Percentiles rank a stretch among this genome's conserved stretches.
Conservation (phyloP, 2,797 vertebrate species). For the Neosilurus mollespiculum region DNA sequence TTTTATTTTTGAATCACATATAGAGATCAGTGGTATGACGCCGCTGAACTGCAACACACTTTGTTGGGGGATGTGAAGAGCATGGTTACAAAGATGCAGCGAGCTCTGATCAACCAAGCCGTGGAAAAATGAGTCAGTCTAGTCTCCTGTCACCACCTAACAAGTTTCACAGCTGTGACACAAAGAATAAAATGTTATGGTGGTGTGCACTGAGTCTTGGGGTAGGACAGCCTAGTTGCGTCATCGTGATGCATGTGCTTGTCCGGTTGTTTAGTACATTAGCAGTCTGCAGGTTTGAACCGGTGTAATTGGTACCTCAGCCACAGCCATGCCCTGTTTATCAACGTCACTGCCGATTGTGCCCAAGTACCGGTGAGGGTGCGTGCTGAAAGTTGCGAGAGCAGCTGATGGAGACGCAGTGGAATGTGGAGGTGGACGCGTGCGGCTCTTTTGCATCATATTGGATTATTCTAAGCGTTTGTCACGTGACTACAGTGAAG, state of each 20-base stretch:
- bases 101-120: too few relatives aligned
- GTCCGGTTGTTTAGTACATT: neutral
- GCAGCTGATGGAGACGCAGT: neutral
- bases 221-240: too few relatives aligned
- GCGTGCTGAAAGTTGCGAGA: conserved; percentile 63
- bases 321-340: neutral
- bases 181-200: too few relatives aligned
- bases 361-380: conserved; percentile 62
- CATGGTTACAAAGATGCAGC: too few relatives aligned
- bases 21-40: neutral
- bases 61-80: too few relatives aligned
- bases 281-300: neutral
- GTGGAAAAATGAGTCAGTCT: too few relatives aligned
- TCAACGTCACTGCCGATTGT: conserved; percentile 39
- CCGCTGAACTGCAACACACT: too few relatives aligned
- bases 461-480: neutral
- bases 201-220: too few relatives aligned
- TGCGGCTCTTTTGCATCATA: neutral
- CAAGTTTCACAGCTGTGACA: too few relatives aligned
- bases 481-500: neutral
- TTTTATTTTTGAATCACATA: too few relatives aligned
- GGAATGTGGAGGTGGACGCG: neutral
- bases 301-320: neutral
- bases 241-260: too few relatives aligned
- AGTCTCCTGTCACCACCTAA: too few relatives aligned